These are phyloP conservation scores for Caenorhabditis sp. DNA, from an alignment of 2,888 invertebrate species.

Conservation along the genomic window DNA sequence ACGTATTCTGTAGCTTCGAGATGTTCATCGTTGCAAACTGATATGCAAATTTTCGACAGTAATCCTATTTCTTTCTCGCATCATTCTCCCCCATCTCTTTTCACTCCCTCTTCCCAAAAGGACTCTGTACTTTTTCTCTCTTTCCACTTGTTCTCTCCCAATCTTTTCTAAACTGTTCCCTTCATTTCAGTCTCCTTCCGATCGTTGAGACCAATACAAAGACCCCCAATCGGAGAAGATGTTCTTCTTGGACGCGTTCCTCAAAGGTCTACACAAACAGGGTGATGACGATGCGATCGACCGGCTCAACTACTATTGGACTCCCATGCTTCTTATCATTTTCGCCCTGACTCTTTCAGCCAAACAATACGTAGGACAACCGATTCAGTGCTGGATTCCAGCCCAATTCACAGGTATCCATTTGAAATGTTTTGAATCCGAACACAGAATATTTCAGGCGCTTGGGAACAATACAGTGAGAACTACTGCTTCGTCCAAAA, in stretches of 20 bases:
- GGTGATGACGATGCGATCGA: slow-evolving; percentile 83
- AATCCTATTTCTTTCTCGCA: slow-evolving; percentile 14
- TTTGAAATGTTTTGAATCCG: not conserved
- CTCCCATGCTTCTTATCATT: slow-evolving; percentile 82
- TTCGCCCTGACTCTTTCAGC: slow-evolving; percentile 82
- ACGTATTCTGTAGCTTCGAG: not conserved
- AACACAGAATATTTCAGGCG: slow-evolving; percentile 64
- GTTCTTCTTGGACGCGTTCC: slow-evolving; percentile 83
- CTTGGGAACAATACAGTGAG: slow-evolving; percentile 83
- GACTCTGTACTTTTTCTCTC: slow-evolving; percentile 7
- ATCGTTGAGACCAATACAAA: slow-evolving; percentile 56
- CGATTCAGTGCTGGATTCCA: slow-evolving; percentile 83
- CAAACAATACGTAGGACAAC: slow-evolving; percentile 83
- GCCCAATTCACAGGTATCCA: slow-evolving; percentile 80
- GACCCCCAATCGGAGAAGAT: slow-evolving; percentile 62
- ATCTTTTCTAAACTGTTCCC: not conserved
- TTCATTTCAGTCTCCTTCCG: slow-evolving; percentile 59
- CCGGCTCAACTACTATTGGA: slow-evolving; percentile 83
- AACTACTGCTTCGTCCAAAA: slow-evolving; percentile 83
- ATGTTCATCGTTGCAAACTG: slow-evolving; percentile 32
- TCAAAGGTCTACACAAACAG: slow-evolving; percentile 82
- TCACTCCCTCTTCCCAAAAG: slow-evolving; percentile 7
- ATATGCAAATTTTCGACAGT: slow-evolving; percentile 32
- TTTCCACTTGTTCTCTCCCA: not conserved
- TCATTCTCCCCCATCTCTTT: slow-evolving; percentile 32